Base-by-base conservation (phyloP, 1,140 invertebrate species). In the Rhopalosiphum maidis region DNA sequence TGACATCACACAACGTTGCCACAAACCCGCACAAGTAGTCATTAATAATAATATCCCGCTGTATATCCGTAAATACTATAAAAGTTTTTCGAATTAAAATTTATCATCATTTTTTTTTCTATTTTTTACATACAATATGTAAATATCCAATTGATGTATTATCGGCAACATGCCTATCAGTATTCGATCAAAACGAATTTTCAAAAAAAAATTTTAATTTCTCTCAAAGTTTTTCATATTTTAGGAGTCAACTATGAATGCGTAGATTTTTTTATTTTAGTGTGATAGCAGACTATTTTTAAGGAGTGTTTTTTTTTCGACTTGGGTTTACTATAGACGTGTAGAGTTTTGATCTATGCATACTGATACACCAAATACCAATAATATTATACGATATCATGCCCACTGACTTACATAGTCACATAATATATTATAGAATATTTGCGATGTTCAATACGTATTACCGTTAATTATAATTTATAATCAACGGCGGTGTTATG, bases 381-480 rank as follows among this genome's bases (percentile, higher is more conserved):
- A 15, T 68, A 15, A 68, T 30, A 68, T 30, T 68, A n/a, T 68
- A 68, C 60, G n/a, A n/a, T 18, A 18, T 77, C 8, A 77, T 15
- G 15, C 15, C n/a, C 30, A 6, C 60, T 4, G 30, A 15, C 15
- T n/a, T 18, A 77, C 4, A 77, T 15, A 55, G 15, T 3, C 21
- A 51, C 15, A 60, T 55, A 9, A 25, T 25, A n/a, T n/a, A 77
- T 77, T 18, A 35, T 35, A 77, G 15, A 30, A 30, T 60, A 60
- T 30, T 4, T 30, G 0, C 11, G 60, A n/a, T 15, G 4, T 77
- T n/a, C 60, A 77, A 77, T 77, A n/a, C 30, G 15, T n/a, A 77
- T 77, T 77, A 77, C 15, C 60, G 60, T 77, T 68, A 77, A 77
- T 77, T 77, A 77, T 77, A 77, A 77, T 77, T 77, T 77, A 77